Conservation (phyloP, 2,888 invertebrate genomes). For the Melanotus villosus region DNA sequence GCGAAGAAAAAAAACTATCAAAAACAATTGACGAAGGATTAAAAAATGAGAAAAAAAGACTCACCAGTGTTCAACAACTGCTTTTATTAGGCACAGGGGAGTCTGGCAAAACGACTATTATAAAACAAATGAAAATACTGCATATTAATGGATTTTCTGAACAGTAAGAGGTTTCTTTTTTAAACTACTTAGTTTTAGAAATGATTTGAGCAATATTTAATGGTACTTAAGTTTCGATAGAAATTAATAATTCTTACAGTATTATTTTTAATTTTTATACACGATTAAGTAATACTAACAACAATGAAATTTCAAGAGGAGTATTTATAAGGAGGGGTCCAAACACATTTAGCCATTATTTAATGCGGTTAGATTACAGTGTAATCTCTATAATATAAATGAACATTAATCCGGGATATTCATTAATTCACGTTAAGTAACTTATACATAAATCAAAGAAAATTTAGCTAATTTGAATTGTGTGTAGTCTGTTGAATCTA, state of each 20-base stretch:
- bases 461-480: too few relatives aligned
- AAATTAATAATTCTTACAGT: not conserved
- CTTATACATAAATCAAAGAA: too few relatives aligned
- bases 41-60: constrained; percentile 61
- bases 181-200: not conserved
- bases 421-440: too few relatives aligned
- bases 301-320: not conserved
- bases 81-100: constrained; percentile 82
- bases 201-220: too few relatives aligned
- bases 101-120: constrained; percentile 88
- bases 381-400: too few relatives aligned
- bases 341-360: too few relatives aligned
- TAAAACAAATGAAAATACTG: constrained; percentile 90
- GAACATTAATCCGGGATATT: too few relatives aligned
- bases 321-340: too few relatives aligned
- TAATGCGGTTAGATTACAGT: too few relatives aligned
- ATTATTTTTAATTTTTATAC: too few relatives aligned
- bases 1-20: constrained; percentile 31
- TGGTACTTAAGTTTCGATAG: too few relatives aligned
- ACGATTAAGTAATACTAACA: not conserved
- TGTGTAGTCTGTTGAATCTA: too few relatives aligned
- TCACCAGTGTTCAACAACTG: constrained; percentile 68
- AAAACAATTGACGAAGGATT: constrained; percentile 49
- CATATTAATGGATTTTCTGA: constrained; percentile 84
- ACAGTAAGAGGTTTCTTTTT: constrained; percentile 72